Base-by-base conservation (phyloP, 2,888 invertebrate species). In the Acholoe squamosa region DNA sequence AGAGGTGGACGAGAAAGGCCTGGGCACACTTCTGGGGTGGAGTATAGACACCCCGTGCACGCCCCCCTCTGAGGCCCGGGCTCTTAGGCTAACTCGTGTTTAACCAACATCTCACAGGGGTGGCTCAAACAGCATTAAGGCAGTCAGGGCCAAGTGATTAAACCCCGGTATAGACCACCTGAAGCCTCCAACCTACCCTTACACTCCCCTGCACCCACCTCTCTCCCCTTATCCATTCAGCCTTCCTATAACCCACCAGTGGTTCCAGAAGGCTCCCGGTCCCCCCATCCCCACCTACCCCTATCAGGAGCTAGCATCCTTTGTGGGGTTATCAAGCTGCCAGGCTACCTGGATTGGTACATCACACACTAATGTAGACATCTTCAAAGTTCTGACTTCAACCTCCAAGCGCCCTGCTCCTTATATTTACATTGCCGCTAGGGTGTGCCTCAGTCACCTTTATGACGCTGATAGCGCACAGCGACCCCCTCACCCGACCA, bases 41-140 rank as follows among this genome's bases (percentile, higher is more conserved):
- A 34, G 43, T 33, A 16, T 14, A 34, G 80, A 25, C 76, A 43
- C 80, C 80, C 71, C 71, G 43, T 43, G 43, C 43, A 43, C 71
- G 25, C 71, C 71, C 71, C 80, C 16, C 80, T 25, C 33, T 34
- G 43, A 43, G 43, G 43, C 43, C 43, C 43, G 5, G 43, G 10
- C 80, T 80, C 80, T 16, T 43, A 16, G 43, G 7, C 80, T 80
- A 80, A 80, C 43, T 43, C 80, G 80, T 80, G 80, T 80, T 80
- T 80, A 80, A 80, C 80, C 80, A 80, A 80, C 80, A 80, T 43
- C 80, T 80, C 80, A 43, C 80, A 43, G 80, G 80, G 33, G 80
- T 80, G 80, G 80, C 80, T 80, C 80, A 80, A 33, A 80, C 34
- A 43, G 80, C 80, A 80, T 71, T 71, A 71, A 71, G 31, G 71